These are phyloP conservation scores for Cerceris ruficornis DNA, from an alignment of 2,888 invertebrate genomes.

Conservation along the genomic window DNA sequence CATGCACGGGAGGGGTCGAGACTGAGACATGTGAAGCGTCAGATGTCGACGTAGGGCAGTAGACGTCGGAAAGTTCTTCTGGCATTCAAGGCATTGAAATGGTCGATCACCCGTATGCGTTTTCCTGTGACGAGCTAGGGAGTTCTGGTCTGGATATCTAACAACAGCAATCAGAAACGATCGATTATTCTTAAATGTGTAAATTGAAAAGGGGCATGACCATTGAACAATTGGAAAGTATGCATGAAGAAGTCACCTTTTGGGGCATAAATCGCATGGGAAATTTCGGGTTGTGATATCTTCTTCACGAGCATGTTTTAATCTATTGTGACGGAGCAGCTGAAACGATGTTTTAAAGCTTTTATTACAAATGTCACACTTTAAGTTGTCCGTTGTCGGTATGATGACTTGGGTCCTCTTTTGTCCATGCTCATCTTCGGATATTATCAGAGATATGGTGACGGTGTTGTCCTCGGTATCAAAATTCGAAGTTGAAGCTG, in stretches of 20 bases:
- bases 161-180: constrained; percentile 4
- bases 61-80: constrained; percentile 80
- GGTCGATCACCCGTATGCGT: constrained; percentile 78
- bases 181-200: not conserved
- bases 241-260: constrained; percentile 68
- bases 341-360: constrained; percentile 81
- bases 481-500: constrained; percentile 66
- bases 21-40: constrained; percentile 80
- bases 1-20: constrained; percentile 80
- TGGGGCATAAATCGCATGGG: constrained; percentile 80
- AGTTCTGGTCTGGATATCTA: constrained; percentile 80
- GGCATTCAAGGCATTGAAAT: constrained; percentile 80
- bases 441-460: constrained; percentile 81
- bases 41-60: constrained; percentile 81
- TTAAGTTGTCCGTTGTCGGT: constrained; percentile 79
- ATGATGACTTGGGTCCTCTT: constrained; percentile 82
- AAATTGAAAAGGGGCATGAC: not conserved
- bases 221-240: not conserved
- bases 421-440: constrained; percentile 81
- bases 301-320: constrained; percentile 80
- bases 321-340: constrained; percentile 78
- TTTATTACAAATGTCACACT: constrained; percentile 83
- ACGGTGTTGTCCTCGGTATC: constrained; percentile 80
- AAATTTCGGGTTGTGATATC: constrained; percentile 80
- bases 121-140: constrained; percentile 78